These are phyloP conservation scores for Gavialis gangeticus DNA, from an alignment of 2,113 vertebrate genomes.

Conservation along the genomic window DNA sequence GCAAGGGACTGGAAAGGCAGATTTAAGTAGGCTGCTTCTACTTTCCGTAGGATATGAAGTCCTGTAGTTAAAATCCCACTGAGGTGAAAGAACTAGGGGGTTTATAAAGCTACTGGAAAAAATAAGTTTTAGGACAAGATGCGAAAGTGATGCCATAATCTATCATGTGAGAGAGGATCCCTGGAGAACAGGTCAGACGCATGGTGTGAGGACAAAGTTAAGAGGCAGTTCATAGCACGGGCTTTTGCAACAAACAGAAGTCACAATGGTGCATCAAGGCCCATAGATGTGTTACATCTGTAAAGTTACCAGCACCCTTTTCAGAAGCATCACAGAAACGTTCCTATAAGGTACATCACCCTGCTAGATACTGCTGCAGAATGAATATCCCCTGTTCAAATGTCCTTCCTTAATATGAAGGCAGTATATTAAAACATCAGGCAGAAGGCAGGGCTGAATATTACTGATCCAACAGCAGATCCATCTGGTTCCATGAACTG, in stretches of 20 bases:
- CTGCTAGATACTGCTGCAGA: too few species aligned
- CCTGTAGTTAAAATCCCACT: not conserved
- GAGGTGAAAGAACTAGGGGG: not conserved
- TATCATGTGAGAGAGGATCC: not conserved
- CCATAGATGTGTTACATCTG: too few species aligned
- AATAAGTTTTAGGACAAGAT: not conserved
- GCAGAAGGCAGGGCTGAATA: too few species aligned
- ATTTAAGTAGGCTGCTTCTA: not conserved
- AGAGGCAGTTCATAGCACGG: not conserved
- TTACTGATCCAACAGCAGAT: not conserved
- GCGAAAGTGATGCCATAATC: not conserved
- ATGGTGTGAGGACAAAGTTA: slow-evolving; percentile 5
- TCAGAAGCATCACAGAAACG: too few species aligned
- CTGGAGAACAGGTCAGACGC: too few species aligned
- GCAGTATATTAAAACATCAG: too few species aligned
- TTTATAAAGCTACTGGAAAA: slow-evolving; percentile 24
- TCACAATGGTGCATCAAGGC: not conserved
- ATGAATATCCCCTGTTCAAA: too few species aligned
- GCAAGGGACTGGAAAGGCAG: not conserved
- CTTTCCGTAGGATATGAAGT: not conserved
- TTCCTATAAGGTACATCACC: too few species aligned
- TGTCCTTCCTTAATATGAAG: too few species aligned
- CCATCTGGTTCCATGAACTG: not conserved
- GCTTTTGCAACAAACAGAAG: not conserved
- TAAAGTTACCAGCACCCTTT: too few species aligned